Conservation (phyloP, 2,113 vertebrate genomes). For the Pedionomus torquatus region DNA sequence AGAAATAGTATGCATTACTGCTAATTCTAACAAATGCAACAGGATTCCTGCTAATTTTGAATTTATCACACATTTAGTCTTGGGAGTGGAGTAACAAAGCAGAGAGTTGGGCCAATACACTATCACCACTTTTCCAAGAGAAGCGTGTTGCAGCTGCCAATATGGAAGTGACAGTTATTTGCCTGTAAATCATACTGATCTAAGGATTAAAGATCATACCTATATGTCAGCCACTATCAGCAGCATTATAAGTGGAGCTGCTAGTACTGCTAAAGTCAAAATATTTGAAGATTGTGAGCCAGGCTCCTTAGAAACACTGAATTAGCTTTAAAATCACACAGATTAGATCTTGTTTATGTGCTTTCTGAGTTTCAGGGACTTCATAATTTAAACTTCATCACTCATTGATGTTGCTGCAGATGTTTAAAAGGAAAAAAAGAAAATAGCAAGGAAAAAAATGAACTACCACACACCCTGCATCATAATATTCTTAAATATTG, state of each 20-base stretch:
- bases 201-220: not conserved
- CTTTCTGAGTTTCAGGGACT: not conserved
- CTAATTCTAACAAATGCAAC: not conserved
- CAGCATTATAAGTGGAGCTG: not conserved
- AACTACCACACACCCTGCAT: accelerated
- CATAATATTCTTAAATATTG: not conserved
- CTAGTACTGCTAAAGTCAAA: not conserved
- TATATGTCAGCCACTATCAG: not conserved
- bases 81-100: not conserved
- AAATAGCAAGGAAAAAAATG: accelerated
- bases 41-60: not conserved
- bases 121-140: not conserved
- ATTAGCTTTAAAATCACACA: not conserved
- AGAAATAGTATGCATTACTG: not conserved
- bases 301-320: not conserved
- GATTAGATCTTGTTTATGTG: not conserved
- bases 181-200: not conserved
- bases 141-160: not conserved
- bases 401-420: not conserved
- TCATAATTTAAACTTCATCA: not conserved
- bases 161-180: not conserved
- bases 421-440: not conserved
- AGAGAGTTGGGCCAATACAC: not conserved
- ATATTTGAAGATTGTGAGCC: not conserved
- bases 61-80: not conserved